Evolutionary conservation across 2,113 vertebrate genomes (phyloP).

Genomic region (Nansenia antarctica): DNA sequence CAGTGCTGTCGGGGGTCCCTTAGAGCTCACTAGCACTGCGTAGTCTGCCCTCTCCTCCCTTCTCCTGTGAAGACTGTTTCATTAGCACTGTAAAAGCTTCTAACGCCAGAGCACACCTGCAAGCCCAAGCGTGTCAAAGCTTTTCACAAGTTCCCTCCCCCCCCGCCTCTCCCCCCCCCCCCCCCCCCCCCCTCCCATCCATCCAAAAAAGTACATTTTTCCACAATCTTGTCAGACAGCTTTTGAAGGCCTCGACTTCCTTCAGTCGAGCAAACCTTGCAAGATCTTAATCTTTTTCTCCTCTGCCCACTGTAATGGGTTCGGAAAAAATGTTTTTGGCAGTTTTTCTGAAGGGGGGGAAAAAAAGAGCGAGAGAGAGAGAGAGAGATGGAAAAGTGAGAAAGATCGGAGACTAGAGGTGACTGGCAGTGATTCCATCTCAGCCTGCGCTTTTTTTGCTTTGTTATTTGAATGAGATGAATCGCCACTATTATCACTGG

Average conservation of each 20-base stretch:
- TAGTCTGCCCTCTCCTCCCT: background rate
- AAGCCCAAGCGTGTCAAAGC: slow-evolving; percentile 65
- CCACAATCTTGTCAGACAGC: slow-evolving; percentile 24
- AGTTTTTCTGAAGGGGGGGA: slow-evolving; percentile 31
- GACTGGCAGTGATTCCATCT: slow-evolving; percentile 1
- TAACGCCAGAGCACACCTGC: slow-evolving; percentile 61
- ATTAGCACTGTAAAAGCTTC: slow-evolving; percentile 54
- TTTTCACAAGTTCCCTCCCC: slow-evolving; percentile 60
- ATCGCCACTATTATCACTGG: background rate
- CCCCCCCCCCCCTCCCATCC: slow-evolving; percentile 3
- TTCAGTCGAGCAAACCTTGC: slow-evolving; percentile 45
- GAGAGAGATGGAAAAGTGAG: background rate
- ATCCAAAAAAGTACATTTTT: background rate
- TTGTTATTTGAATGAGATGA: background rate
- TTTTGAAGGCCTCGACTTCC: slow-evolving; percentile 25
- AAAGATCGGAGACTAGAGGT: background rate
- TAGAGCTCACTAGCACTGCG: background rate
- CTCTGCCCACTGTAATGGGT: slow-evolving; percentile 40
- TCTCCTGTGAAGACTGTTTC: slow-evolving; percentile 40
- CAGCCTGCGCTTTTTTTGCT: background rate
- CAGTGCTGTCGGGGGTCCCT: background rate
- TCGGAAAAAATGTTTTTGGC: slow-evolving; percentile 52
- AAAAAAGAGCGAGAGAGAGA: slow-evolving; percentile 44
- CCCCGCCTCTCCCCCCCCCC: background rate
- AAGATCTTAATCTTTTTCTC: slow-evolving; percentile 61